These are phyloP conservation scores for Pagetopsis macropterus DNA, from an alignment of 2,797 vertebrate species.

Conservation along the genomic window DNA sequence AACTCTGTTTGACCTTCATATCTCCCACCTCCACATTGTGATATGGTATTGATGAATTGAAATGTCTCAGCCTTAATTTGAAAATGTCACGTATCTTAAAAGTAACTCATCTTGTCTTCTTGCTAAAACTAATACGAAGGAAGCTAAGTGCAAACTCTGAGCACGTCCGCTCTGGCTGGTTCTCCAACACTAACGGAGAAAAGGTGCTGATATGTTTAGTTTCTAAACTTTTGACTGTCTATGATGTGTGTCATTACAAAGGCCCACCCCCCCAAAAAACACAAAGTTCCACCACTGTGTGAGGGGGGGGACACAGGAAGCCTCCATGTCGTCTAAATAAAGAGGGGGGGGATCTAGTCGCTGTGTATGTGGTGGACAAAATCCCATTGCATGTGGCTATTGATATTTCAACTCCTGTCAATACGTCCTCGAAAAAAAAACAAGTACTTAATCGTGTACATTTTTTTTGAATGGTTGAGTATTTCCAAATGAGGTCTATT, in stretches of 20 bases:
- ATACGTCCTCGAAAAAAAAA: constrained; percentile 76
- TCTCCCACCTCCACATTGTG: constrained; percentile 6
- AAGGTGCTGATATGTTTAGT: constrained; percentile 46
- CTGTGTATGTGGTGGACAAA: constrained; percentile 81
- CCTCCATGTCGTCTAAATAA: constrained; percentile 38
- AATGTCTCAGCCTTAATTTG: not conserved
- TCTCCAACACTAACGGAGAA: constrained; percentile 41
- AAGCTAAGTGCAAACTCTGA: constrained; percentile 52
- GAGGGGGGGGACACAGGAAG: constrained; percentile 30
- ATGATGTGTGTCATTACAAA: constrained; percentile 46
- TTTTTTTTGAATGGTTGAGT: constrained; percentile 80
- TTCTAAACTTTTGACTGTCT: constrained; percentile 56
- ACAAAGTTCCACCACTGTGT: constrained; percentile 53
- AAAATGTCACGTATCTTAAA: not conserved
- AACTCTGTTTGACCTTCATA: not conserved
- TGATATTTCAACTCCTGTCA: constrained; percentile 82
- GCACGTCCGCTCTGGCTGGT: constrained; percentile 38
- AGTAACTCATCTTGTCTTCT: not conserved
- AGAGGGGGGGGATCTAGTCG: constrained; percentile 67
- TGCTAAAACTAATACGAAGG: constrained; percentile 5
- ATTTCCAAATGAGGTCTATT: constrained; percentile 85
- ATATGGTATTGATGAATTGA: not conserved
- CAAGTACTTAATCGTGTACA: constrained; percentile 79
- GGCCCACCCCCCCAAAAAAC: constrained; percentile 33
- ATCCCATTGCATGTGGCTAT: constrained; percentile 86